Evolutionary conservation across 2,888 invertebrate species (phyloP).

Genomic region (Phortica magna): DNA sequence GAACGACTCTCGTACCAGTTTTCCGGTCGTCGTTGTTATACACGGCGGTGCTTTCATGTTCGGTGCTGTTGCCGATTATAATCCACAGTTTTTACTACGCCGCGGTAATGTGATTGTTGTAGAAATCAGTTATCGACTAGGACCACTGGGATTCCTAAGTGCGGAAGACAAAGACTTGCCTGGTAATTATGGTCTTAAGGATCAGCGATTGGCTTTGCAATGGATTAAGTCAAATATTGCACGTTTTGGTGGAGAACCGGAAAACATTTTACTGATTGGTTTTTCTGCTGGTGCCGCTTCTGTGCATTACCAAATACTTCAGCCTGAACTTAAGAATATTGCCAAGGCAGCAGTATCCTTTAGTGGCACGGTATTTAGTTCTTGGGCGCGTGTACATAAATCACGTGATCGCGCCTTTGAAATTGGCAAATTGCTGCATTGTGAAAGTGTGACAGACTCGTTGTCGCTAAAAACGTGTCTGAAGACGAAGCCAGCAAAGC

Average conservation of each 20-base stretch:
- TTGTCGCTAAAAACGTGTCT: conserved; percentile 82
- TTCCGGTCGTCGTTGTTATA: conserved; percentile 83
- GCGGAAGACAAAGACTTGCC: conserved; percentile 84
- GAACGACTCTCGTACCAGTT: conserved; percentile 44
- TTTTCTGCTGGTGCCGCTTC: conserved; percentile 87
- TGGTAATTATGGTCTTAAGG: conserved; percentile 87
- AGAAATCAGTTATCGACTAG: conserved; percentile 84
- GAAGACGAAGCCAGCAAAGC: conserved; percentile 81
- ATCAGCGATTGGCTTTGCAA: conserved; percentile 84
- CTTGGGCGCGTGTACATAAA: conserved; percentile 80
- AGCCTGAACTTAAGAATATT: conserved; percentile 75
- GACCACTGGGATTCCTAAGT: conserved; percentile 86
- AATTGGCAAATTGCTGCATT: conserved; percentile 82
- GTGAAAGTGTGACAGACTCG: conserved; percentile 78
- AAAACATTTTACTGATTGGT: conserved; percentile 83
- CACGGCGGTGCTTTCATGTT: conserved; percentile 86
- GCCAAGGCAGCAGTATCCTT: conserved; percentile 77
- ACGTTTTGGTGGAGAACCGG: conserved; percentile 85
- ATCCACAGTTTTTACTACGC: conserved; percentile 82
- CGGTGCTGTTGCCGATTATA: conserved; percentile 79
- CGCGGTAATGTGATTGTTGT: conserved; percentile 82
- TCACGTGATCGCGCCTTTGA: conserved; percentile 82
- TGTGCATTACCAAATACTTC: conserved; percentile 85
- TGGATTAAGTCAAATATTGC: conserved; percentile 85
- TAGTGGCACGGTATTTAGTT: conserved; percentile 83